Percentiles rank a stretch among this genome's conserved stretches.
Evolutionary conservation across 2,888 invertebrate species (phyloP).

Genomic region (Campopleginae sp.): DNA sequence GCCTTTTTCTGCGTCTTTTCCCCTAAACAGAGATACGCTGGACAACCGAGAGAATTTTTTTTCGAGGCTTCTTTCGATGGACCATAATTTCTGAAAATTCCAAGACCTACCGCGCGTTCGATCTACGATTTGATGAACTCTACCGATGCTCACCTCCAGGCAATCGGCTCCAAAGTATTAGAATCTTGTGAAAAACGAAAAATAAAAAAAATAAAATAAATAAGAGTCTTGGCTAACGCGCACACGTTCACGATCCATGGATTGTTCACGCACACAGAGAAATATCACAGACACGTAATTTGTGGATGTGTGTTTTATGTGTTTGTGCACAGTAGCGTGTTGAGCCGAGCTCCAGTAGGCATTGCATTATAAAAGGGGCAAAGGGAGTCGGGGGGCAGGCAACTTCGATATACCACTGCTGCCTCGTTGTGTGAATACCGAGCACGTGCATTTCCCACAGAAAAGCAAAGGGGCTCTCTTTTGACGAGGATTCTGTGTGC

Average conservation of each 20-base stretch:
- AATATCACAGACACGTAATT: background rate
- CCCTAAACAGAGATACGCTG: constrained; percentile 21
- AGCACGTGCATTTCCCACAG: constrained; percentile 84
- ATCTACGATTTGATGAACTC: background rate
- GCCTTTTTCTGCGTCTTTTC: constrained; percentile 22
- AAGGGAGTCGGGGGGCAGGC: constrained; percentile 4
- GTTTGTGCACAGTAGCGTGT: constrained; percentile 54
- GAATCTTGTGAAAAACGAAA: background rate
- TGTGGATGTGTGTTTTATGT: constrained; percentile 16
- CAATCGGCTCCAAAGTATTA: constrained; percentile 7
- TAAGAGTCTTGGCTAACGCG: background rate
- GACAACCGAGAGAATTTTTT: background rate
- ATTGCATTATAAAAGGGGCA: constrained; percentile 43
- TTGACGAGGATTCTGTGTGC: constrained; percentile 61
- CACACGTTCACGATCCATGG: background rate
- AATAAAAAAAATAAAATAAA: background rate
- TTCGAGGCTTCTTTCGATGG: background rate
- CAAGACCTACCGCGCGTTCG: background rate
- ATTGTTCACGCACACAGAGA: constrained; percentile 21
- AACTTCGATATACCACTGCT: constrained; percentile 50
- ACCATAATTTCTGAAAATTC: constrained; percentile 7
- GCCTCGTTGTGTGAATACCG: constrained; percentile 79
- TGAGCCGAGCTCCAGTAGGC: constrained; percentile 29
- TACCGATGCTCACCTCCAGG: background rate
- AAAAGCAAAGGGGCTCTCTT: constrained; percentile 80